These are phyloP conservation scores for Scomber scombrus DNA, from an alignment of 2,113 vertebrate genomes.

Conservation along the genomic window DNA sequence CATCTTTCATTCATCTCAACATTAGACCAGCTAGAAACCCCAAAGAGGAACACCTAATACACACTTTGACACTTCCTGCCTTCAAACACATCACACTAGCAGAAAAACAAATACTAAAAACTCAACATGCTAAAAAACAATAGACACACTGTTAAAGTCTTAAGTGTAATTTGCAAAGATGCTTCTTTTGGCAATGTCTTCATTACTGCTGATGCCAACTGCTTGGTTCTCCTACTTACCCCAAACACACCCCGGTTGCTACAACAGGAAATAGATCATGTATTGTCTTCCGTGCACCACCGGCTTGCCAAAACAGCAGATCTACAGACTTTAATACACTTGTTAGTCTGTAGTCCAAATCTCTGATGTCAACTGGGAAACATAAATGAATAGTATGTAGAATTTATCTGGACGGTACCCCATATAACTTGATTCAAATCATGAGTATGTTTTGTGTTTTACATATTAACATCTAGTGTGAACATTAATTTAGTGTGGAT, in stretches of 20 bases:
- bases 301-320: too few species aligned
- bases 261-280: neutral
- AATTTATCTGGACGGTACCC: too few species aligned
- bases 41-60: neutral
- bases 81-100: neutral
- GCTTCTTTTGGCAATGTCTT: neutral
- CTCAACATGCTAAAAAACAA: neutral
- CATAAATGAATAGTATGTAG: neutral
- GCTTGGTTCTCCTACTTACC: constrained; percentile 1
- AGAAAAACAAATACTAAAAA: neutral
- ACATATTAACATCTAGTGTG: too few species aligned
- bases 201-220: neutral
- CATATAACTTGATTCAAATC: too few species aligned
- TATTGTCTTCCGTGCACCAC: too few species aligned
- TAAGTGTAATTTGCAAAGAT: neutral
- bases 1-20: constrained; percentile 13
- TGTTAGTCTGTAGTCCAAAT: too few species aligned
- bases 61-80: neutral
- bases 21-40: constrained; percentile 8
- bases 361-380: neutral
- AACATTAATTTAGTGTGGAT: neutral
- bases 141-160: neutral
- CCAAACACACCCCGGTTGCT: neutral
- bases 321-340: too few species aligned
- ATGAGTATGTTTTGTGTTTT: too few species aligned